These are phyloP conservation scores for Anastatus disparis DNA, from an alignment of 1,140 invertebrate genomes.

Conservation along the genomic window DNA sequence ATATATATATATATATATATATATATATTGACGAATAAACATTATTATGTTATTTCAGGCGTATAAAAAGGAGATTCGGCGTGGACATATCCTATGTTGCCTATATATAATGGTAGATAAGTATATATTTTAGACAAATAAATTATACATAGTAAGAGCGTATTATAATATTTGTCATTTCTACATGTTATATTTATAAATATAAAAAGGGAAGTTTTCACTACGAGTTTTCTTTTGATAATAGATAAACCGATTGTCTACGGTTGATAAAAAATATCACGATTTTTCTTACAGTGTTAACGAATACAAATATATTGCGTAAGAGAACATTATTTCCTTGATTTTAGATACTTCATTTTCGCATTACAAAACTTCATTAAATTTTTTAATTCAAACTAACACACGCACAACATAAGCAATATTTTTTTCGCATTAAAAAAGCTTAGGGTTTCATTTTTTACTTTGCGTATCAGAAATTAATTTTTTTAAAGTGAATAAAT, in stretches of 20 bases:
- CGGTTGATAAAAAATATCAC: conserved; percentile 27
- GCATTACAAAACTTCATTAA: background rate
- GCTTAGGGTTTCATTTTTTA: background rate
- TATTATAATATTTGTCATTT: too few relatives aligned
- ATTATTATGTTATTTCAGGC: conserved; percentile 33
- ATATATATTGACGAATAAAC: conserved; percentile 50
- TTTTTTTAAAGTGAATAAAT: conserved; percentile 29
- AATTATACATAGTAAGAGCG: conserved; percentile 34
- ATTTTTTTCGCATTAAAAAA: background rate
- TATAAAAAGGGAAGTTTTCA: conserved; percentile 7
- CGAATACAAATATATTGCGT: background rate
- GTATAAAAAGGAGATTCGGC: conserved; percentile 36
- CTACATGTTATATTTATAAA: too few relatives aligned
- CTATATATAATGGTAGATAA: background rate
- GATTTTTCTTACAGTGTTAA: background rate
- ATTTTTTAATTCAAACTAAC: background rate
- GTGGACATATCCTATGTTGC: background rate
- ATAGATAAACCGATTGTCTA: conserved; percentile 25
- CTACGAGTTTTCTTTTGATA: background rate
- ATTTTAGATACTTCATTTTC: conserved; percentile 1
- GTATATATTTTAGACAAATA: conserved; percentile 17
- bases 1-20: conserved; percentile 1
- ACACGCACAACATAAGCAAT: conserved; percentile 9
- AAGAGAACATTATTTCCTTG: background rate
- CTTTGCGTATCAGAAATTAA: conserved; percentile 1